Base-by-base conservation (phyloP, 2,888 invertebrate genomes). In the Eristalinus aeneus region DNA sequence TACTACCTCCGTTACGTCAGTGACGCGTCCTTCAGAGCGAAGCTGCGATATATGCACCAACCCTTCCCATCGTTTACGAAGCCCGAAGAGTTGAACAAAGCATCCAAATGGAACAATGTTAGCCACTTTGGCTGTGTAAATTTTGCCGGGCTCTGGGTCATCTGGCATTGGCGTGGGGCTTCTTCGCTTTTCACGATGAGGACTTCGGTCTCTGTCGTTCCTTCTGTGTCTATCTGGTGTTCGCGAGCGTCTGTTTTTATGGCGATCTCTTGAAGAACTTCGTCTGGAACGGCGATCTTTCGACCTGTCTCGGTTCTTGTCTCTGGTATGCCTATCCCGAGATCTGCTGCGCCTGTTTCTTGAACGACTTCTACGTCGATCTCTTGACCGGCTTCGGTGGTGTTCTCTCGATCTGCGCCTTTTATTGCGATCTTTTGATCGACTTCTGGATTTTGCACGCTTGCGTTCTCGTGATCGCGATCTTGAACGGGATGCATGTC, bases 71-170 rank as follows among this genome's bases (percentile, higher is more conserved):
- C 96, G 94, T 88, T 97, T 96, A 65, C 95, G 94, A 64, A 99
- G 93, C 0, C 98, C 98, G 90, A 98, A 98, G 23, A 99, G 93
- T 93, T 98, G 98, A 0, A 99, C 98, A 92, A 99, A 99, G 91
- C 99, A 99, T 0, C 99, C 99, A 93, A 99, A 99, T n/a, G 97
- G 96, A 71, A 98, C 98, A 88, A 99, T 97, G 90, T 98, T 99
- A 0, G 98, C 97, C 0, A 99, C 98, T 92, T 97, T 96, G 0
- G 98, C 99, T 87, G 95, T 95, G 91, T 98, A 99, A 88, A 99
- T 97, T 90, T 96, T 96, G 0, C 96, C 97, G 3, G 96, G 94
- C 88, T 96, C 95, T 0, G 97, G 97, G 90, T 96, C 96, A 90
- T 96, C 95, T 76, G 95, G 94, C 88, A 96, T 92, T 4, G 90